Evolutionary conservation across 2,797 vertebrate genomes (phyloP).

Genomic region (Odontamblyopus rebecca): DNA sequence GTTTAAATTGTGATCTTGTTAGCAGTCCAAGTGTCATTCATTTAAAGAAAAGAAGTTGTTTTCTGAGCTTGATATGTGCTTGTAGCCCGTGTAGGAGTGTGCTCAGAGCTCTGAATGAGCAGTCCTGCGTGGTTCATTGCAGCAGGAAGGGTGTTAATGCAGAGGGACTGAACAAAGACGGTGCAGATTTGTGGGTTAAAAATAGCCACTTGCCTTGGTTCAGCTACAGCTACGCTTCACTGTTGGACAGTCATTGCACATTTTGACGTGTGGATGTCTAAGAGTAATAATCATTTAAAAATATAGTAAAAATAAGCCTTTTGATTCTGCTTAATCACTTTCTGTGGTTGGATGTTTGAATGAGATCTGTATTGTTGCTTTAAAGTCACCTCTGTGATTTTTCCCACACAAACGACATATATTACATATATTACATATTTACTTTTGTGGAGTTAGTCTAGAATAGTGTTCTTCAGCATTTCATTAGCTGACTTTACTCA

Average conservation of each 20-base stretch:
- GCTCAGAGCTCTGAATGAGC: slow-evolving; percentile 13
- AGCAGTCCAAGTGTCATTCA: slow-evolving; percentile 6
- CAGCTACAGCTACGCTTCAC: slow-evolving; percentile 61
- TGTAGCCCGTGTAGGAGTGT: slow-evolving; percentile 23
- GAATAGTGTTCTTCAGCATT: no score
- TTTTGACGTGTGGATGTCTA: not conserved
- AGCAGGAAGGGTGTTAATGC: slow-evolving; percentile 55
- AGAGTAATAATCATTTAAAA: not conserved
- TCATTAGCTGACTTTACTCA: slow-evolving; percentile 53
- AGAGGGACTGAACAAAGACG: slow-evolving; percentile 66
- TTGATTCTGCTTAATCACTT: not conserved
- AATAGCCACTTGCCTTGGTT: slow-evolving; percentile 73
- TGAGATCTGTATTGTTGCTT: slow-evolving; percentile 38
- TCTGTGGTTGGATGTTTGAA: not conserved
- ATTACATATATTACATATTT: no score
- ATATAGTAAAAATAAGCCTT: not conserved
- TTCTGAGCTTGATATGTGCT: slow-evolving; percentile 15
- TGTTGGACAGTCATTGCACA: slow-evolving; percentile 32
- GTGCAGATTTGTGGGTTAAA: slow-evolving; percentile 73
- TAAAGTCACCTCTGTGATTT: no score
- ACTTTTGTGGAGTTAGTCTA: no score
- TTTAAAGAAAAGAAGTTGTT: slow-evolving; percentile 9
- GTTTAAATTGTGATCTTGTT: slow-evolving; percentile 13
- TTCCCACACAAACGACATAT: no score
- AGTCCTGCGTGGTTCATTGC: slow-evolving; percentile 32